Evolutionary conservation across 1,140 invertebrate species (phyloP).

Genomic region (Ceratina japonica): DNA sequence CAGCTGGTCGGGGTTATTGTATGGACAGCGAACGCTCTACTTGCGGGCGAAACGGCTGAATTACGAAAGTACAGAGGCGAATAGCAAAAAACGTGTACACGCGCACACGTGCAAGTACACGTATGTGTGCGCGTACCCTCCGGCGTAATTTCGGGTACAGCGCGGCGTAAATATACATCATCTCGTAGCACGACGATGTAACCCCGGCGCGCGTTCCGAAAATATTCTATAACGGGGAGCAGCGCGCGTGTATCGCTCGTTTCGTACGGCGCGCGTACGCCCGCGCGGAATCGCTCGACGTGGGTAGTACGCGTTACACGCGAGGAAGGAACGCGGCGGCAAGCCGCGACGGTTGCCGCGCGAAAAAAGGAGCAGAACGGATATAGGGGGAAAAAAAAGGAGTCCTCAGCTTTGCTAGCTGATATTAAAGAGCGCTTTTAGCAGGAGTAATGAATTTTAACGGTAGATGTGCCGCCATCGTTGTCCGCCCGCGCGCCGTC

Average conservation of each 20-base stretch:
- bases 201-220: slow-evolving; percentile 7
- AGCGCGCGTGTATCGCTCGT: not conserved
- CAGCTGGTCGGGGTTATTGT: slow-evolving; percentile 48
- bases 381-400: slow-evolving; percentile 8
- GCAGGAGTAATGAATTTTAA: slow-evolving; percentile 67
- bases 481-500: slow-evolving; percentile 33
- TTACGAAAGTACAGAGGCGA: slow-evolving; percentile 23
- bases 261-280: not conserved
- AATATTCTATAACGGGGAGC: slow-evolving; percentile 13
- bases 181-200: slow-evolving; percentile 29
- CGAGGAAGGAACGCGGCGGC: too few species aligned
- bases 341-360: too few species aligned
- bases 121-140: not conserved
- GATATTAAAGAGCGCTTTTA: slow-evolving; percentile 50
- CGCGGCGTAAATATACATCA: slow-evolving; percentile 49
- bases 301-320: too few species aligned
- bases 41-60: slow-evolving; percentile 18
- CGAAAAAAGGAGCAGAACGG: not conserved
- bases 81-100: not conserved
- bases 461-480: slow-evolving; percentile 47
- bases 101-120: too few species aligned
- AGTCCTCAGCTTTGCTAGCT: not conserved
- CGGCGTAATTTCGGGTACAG: slow-evolving; percentile 38
- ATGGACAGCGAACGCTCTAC: slow-evolving; percentile 42
- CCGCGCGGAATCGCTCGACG: slow-evolving; percentile 7